Base-by-base conservation (phyloP, 1,140 invertebrate genomes). In the Hylaeus volcanicus region DNA sequence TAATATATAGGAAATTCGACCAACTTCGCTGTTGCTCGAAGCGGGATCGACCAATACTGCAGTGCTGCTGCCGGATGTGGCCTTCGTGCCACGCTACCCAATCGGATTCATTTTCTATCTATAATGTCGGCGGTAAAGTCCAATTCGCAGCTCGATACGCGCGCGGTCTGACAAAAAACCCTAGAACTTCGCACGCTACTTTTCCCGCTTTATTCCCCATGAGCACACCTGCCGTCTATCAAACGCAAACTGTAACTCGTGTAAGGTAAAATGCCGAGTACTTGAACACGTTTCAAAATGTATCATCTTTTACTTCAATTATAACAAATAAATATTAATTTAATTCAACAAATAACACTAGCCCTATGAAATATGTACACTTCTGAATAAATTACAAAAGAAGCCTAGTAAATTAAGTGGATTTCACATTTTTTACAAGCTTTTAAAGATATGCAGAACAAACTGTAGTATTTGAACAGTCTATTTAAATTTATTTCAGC, bases 41-140 rank as follows among this genome's bases (percentile, higher is more conserved):
- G 85, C 81, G 64, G 79, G 80, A 89, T 86, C 87, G 89, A 89
- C 89, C 89, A 90, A 90, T 90, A 89, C 88, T 89, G 86, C 85
- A 74, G 80, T 88, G 72, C 75, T 82, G 78, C 79, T 75, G 83
- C 90, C 89, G 89, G 89, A 90, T 90, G 88, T 89, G 78, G 83
- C 83, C 81, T 87, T 89, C 82, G 84, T 77, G 86, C 73, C 87
- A 89, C 86, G 83, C 79, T 56, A 61, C 26, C 87, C 83, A 88
- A 89, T 89, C 74, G 81, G 64, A 85, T 78, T 70, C 74, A 74
- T 80, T 81, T 79, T 79, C 68, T 79, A 79, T 66, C 68, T 64
- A 76, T 75, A 84, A 86, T 76, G 83, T 86, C 64, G 65, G 73
- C 58, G 58, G 74, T 86, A 85, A 82, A 85, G 83, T 85, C 83